Base-by-base conservation (phyloP, 2,113 vertebrate genomes). In the Archilochus colubris region DNA sequence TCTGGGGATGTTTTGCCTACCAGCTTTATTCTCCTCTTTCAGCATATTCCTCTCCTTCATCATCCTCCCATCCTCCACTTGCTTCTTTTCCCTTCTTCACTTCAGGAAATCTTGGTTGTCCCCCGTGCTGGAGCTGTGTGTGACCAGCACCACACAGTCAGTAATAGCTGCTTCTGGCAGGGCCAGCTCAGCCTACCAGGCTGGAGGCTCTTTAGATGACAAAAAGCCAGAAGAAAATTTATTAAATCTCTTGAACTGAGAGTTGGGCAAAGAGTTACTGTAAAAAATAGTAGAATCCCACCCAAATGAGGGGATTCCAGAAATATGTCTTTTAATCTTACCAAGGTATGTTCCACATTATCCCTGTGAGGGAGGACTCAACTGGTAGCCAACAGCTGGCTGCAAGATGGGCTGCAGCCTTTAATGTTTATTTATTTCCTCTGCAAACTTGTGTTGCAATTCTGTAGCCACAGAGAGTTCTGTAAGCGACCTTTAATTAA, bases 321-420 rank as follows among this genome's bases (percentile, higher is more conserved):
- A 91, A 95, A 80, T 57, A 88, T 61, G 30, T 19, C 46, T 94
- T 90, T 95, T 86, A 90, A 61, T 86, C 61, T 82, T 24, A 91
- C 72, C 69, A 88, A 91, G 85, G 86, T 93, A 90, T 88, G 82
- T 58, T 84, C 82, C 5, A 2, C 50, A 81, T 90, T 85, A 78
- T 57, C 68, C 85, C 57, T 81, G 57, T 0, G 0, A 86, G 82
- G 69, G 72, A 88, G 4, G 6, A 20, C 90, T 83, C 76, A 86
- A 88, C 85, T 83, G 79, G 75, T 84, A 82, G 75, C 82, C 79
- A 75, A 91, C 94, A 95, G 93, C 91, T 93, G 94, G 85, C 89
- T 96, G 88, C 94, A 96, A 95, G 88, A 93, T 93, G 95, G 91
- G 62, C 59, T 82, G 68, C 82, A 93, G 67, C 61, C 87, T 89